Evolutionary conservation across 2,888 invertebrate genomes (phyloP).

Genomic region (Eupsilia transversa): DNA sequence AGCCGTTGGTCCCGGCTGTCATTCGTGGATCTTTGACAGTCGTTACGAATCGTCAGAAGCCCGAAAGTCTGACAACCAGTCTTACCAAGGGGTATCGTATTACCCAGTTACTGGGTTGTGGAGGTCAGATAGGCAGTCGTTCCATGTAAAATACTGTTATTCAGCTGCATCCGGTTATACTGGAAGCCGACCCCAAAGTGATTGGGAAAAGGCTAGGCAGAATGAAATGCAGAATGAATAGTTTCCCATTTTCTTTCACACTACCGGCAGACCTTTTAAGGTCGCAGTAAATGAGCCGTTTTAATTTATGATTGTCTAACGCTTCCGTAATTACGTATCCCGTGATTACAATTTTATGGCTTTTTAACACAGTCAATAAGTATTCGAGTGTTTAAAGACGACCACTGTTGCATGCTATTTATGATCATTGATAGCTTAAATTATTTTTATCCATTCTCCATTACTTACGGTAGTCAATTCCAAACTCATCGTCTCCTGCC

Average conservation of each 20-base stretch:
- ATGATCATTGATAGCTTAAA: not conserved
- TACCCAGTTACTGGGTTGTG: no score
- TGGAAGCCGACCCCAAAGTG: no score
- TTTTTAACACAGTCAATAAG: constrained; percentile 31
- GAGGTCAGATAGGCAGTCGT: no score
- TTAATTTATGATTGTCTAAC: constrained; percentile 6
- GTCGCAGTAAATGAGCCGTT: not conserved
- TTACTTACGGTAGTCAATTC: not conserved
- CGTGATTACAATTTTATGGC: constrained; percentile 30
- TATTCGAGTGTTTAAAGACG: constrained; percentile 5
- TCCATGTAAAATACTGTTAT: no score
- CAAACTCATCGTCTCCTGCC: not conserved
- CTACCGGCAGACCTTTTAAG: constrained; percentile 6
- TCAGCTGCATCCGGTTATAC: no score
- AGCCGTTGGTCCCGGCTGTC: no score
- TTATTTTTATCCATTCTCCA: constrained; percentile 9
- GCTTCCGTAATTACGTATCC: constrained; percentile 20
- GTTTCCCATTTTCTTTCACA: not conserved
- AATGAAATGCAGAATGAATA: no score
- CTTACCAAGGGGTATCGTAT: no score
- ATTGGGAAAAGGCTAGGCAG: no score
- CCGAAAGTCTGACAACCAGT: no score
- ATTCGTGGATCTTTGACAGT: no score
- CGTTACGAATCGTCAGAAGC: no score
- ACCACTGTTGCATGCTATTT: not conserved